phyloP scores from a whole-genome alignment of 2,113 vertebrate genomes.

The Pimephales promelas region DNA sequence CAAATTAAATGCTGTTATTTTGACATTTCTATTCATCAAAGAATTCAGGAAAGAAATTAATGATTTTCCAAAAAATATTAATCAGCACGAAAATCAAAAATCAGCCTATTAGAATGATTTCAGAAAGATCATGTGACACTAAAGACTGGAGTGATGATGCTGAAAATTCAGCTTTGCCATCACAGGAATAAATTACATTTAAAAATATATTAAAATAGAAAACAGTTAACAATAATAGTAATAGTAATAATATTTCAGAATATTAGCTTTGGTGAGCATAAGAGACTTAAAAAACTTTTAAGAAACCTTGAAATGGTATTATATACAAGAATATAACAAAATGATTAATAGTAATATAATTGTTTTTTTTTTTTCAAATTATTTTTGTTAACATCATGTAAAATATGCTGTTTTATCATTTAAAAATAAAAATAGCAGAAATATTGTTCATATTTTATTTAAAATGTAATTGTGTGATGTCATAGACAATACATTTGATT shows the following conservation, averaged over 20 bases:
- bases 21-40: no score
- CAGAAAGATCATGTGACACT: background rate
- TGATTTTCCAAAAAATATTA: background rate
- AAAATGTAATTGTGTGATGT: no score
- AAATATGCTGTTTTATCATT: background rate
- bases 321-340: background rate
- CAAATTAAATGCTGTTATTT: no score
- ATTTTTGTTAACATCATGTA: background rate
- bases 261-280: background rate
- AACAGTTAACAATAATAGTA: background rate
- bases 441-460: no score
- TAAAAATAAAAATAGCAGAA: no score
- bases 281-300: background rate
- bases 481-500: no score
- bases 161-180: background rate
- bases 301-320: background rate
- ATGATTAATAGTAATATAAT: background rate
- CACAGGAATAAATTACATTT: background rate
- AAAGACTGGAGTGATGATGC: no score
- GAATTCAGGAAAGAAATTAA: no score
- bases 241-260: background rate
- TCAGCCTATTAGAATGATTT: background rate
- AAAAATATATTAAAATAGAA: background rate
- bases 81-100: no score
- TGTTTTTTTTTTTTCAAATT: background rate